Base-by-base conservation (phyloP, 2,797 vertebrate species). In the Takifugu rubripes region DNA sequence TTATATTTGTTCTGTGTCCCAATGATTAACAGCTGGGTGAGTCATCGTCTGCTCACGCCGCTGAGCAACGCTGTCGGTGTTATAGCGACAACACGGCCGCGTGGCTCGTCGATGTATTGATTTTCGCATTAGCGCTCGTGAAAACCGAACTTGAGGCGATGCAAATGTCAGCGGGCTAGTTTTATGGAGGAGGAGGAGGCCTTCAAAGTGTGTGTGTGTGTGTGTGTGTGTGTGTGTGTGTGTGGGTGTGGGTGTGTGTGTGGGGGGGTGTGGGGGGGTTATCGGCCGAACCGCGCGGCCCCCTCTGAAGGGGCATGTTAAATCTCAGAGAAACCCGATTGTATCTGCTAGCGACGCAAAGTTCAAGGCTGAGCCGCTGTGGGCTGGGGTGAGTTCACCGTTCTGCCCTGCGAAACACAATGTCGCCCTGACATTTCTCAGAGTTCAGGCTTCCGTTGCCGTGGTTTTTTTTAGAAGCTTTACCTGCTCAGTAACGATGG, bases 1-100 rank as follows among this genome's bases (percentile, higher is more conserved):
- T 81, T 75, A 31, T 59, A 61, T 81, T 78, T 84, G 61, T 54
- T 60, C 45, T 24, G 16, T 52, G 46, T 50, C 64, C 40, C 65
- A 61, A 72, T 66, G 15, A 67, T 67, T 52, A 72, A 59, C 65
- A 68, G 40, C 27, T 25, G 0, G 49, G 17, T 51, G 24, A 44
- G 26, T 49, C 29, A 21, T 67, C 71, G 51, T 52, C 27, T 70
- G 45, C 71, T 59, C 66, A 16, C 25, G 25, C 25, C 49, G 45
- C 11, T 54, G 52, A 26, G 50, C 67, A 66, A 63, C 14, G 3
- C 2, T 52, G 43, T 58, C 51, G 44, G 24, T n/a, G 12, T 56
- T 56, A 24, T 14, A 54, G 40, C 26, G 64, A 40, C 10, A 40
- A 40, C 36, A 40, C 36, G 10, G 10, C 27, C 33, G 3, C 36